Percentiles rank a stretch among this genome's conserved stretches.
Evolutionary conservation across 2,888 invertebrate genomes (phyloP).

Genomic region (Polietes domitor): DNA sequence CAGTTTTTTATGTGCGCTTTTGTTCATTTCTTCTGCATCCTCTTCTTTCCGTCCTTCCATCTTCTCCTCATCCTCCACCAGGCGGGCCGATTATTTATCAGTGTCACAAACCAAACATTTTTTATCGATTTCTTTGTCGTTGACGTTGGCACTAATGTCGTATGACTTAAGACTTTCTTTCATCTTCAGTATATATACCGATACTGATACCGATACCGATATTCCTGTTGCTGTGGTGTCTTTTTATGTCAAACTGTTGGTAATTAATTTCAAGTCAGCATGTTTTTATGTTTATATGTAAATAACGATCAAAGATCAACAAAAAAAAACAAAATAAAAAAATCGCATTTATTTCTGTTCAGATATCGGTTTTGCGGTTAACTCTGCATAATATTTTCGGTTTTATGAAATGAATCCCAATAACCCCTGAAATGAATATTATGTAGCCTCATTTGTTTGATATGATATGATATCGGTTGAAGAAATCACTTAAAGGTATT

Average conservation of each 20-base stretch:
- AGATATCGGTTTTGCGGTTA: conserved; percentile 2
- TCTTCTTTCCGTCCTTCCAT: background rate
- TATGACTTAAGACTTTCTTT: conserved; percentile 36
- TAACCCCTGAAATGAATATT: conserved; percentile 23
- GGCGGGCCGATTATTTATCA: background rate
- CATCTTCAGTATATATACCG: conserved; percentile 8
- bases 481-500: conserved; percentile 1
- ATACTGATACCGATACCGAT: background rate
- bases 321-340: conserved; percentile 1
- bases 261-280: conserved; percentile 21
- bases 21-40: background rate
- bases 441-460: conserved; percentile 10
- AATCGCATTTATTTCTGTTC: conserved; percentile 1
- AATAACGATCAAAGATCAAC: conserved; percentile 18
- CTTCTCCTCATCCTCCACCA: background rate
- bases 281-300: background rate
- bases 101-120: conserved; percentile 19
- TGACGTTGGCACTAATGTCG: background rate
- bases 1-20: conserved; percentile 6
- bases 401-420: conserved; percentile 1
- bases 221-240: conserved; percentile 10
- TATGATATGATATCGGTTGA: conserved; percentile 20
- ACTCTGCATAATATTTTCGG: conserved; percentile 1
- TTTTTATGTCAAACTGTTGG: conserved; percentile 18
- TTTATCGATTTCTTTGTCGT: conserved; percentile 28